phyloP scores from a whole-genome alignment of 2,113 vertebrate genomes.

The Nothoprocta perdicaria region DNA sequence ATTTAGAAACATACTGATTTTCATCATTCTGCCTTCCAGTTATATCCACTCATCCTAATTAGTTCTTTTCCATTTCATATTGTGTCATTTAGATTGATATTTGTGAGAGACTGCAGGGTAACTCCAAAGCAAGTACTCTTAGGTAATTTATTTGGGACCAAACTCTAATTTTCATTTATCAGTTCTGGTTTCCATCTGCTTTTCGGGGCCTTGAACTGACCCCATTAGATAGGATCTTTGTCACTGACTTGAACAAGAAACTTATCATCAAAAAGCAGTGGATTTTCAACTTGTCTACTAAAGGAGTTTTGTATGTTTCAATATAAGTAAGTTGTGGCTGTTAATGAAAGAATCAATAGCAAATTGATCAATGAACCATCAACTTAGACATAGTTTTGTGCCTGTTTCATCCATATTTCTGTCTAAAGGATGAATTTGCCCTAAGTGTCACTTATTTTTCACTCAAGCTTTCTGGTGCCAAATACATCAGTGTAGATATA shows the following conservation, averaged over 20 bases:
- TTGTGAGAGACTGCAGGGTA: neutral
- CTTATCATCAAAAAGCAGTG: neutral
- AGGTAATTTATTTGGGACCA: neutral
- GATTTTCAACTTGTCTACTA: neutral
- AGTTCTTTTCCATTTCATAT: neutral
- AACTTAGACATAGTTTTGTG: neutral
- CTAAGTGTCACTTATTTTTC: neutral
- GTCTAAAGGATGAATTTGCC: slow-evolving; percentile 19
- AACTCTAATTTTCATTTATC: neutral
- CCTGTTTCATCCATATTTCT: slow-evolving; percentile 13
- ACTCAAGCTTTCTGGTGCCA: neutral
- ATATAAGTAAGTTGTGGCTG: neutral
- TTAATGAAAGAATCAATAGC: slow-evolving; percentile 23
- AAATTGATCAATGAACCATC: slow-evolving; percentile 22
- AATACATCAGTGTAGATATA: neutral
- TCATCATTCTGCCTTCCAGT: neutral
- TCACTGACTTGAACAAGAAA: neutral
- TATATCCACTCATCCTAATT: neutral
- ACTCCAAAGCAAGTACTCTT: neutral
- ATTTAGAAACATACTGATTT: neutral
- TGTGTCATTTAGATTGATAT: neutral
- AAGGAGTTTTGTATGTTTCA: neutral
- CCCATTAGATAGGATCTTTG: neutral
- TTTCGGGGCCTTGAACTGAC: neutral
- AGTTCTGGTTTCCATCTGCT: neutral